Percentiles rank a stretch among this genome's conserved stretches.
Conservation (phyloP, 30 jellyfish, hydroid and myxozoan species). For the Cassiopea xamachana region DNA sequence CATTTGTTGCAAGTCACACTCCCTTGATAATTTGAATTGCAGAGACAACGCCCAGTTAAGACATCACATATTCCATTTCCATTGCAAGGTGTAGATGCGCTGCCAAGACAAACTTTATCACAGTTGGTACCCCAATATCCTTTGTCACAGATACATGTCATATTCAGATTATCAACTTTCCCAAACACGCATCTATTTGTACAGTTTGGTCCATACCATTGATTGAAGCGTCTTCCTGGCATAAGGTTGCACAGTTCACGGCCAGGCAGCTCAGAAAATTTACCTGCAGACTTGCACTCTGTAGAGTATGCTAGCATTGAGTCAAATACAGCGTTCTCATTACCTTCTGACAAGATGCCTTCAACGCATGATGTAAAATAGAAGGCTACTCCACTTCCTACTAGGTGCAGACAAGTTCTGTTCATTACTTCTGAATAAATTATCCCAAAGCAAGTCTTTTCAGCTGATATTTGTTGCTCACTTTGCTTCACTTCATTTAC, state of each 20-base stretch:
- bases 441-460: conserved; percentile 20
- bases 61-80: conserved; percentile 62
- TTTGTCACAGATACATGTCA: conserved; percentile 43
- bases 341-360: background rate
- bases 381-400: conserved; percentile 31
- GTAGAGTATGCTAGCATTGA: conserved; percentile 53
- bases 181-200: conserved; percentile 54
- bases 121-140: conserved; percentile 73
- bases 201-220: conserved; percentile 61
- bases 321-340: conserved; percentile 32
- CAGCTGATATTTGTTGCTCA: conserved; percentile 25
- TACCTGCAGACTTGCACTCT: conserved; percentile 59
- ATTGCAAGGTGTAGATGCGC: conserved; percentile 39
- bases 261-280: conserved; percentile 53
- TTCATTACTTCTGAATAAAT: conserved; percentile 54
- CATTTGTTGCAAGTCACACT: conserved; percentile 58
- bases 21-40: conserved; percentile 59
- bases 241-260: conserved; percentile 53
- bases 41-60: conserved; percentile 57
- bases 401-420: conserved; percentile 11
- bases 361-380: conserved; percentile 44
- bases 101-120: conserved; percentile 59
- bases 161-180: background rate
- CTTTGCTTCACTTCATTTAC: conserved; percentile 1
- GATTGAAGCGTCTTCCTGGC: conserved; percentile 52